Evolutionary conservation across 1,140 invertebrate species (phyloP), one percentile per base, ranked within the genome.

Genomic region (Charaxes varanes): DNA sequence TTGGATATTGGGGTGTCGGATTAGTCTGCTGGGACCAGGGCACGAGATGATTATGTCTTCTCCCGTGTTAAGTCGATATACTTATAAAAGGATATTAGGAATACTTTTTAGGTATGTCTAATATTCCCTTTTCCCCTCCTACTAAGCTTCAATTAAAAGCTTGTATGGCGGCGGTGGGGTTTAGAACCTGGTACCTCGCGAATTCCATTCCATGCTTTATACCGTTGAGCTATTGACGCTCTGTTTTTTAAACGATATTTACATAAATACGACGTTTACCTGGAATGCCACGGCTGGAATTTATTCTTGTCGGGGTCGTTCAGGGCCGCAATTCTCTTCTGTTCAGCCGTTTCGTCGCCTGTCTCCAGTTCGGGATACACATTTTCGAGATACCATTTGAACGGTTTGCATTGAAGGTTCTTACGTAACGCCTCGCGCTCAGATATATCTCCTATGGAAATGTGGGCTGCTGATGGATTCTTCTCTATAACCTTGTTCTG

Each of bases 301-400:
- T 88, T 86, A 44, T 89, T 89, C 43, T 88, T 88, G 42, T 91
- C 86, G 0, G 71, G 72, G 23, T 81, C 63, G 6, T 78, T 72
- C 2, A 87, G 50, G 6, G 81, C 84, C 0, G 87, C 77, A 74
- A 88, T 86, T 55, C 91, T 90, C 57, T 88, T 87, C 52, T 88
- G 90, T 1, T 87, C 69, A 10, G 73, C 79, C 6, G 68, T 85
- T 37, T 93, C 89, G 10, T 88, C 87, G 0, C 91, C 90, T 7
- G 90, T 59, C 21, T 88, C 86, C 30, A 96, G 62, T 72, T 96
- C 93, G 0, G 95, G 95, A 74, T 97, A 97, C 3, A 99, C 87
- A 66, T 93, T 93, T 28, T 97, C 90, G 45, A 99, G 83, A 66
- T 98, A 99, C 97, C 97, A 99, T 18, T 91, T 86, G 70, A 99